Base-by-base conservation (phyloP, 2,797 vertebrate genomes). In the Chloroceryle inda region DNA sequence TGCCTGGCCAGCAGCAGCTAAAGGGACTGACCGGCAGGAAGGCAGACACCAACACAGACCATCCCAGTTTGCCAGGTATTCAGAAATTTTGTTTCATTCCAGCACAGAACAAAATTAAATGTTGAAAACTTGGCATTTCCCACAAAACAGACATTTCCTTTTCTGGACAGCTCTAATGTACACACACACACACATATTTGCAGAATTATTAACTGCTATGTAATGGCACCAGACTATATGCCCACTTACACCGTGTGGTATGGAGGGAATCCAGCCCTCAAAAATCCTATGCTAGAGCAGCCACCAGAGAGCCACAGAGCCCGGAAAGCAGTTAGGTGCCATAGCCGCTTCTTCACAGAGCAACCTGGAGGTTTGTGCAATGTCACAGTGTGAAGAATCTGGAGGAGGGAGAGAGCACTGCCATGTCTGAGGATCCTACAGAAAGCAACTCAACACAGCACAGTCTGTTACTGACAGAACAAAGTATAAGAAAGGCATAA, bases 101-200 rank as follows among this genome's bases (percentile, higher is more conserved):
- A 63, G 67, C 0, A 2, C 67, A 79, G 71, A 96, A 82, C 76
- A 86, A 94, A 96, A 96, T 56, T 85, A 90, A 96, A 96, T 31
- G 80, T 23, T 92, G 91, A 95, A 93, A 96, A 92, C 91, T 63
- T 94, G 93, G 95, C 95, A 95, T 95, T 94, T 96, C 95, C 93
- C 88, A 88, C 85, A 76, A 93, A 96, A 88, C 93, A 94, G 91
- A 92, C 74, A 18, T 91, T 96, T 96, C 91, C 89, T 94, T 90
- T 94, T 58, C 96, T 56, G 33, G 66, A 59, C 52, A 26, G 85
- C 62, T 63, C 82, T 63, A 63, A 22, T 4, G 2, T 53, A 40
- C 23, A 7, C 56, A 1, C 45, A 35, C n/a, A 5, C 40, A 47
- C 26, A 31, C 16, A 11, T 13, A 13, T 10, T 33, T 63, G 66